Conservation (phyloP, 92 coral and sea anemone species). For the Actinostola sp. region DNA sequence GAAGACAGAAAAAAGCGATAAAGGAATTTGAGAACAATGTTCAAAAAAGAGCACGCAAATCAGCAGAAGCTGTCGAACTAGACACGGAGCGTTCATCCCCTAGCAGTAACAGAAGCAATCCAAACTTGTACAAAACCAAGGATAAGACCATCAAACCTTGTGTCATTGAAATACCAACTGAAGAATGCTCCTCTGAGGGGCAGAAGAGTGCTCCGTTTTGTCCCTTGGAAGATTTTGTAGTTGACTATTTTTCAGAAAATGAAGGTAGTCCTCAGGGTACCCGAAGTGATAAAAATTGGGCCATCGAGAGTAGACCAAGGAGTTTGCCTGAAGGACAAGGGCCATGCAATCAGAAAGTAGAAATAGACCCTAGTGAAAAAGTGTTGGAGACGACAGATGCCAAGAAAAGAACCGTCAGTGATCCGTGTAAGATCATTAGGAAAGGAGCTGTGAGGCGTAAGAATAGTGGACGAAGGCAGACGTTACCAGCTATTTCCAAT, state of each 20-base stretch:
- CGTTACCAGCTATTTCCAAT: neutral
- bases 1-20: slow-evolving; percentile 26
- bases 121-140: neutral
- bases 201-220: neutral
- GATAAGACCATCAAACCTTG: neutral
- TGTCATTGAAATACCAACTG: neutral
- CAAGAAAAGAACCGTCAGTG: neutral
- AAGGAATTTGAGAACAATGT: slow-evolving; percentile 17
- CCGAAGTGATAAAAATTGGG: neutral
- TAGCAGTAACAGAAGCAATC: neutral
- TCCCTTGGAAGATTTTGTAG: too few relatives aligned
- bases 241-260: neutral
- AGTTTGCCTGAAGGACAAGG: neutral
- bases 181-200: neutral
- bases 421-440: neutral
- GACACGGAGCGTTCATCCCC: neutral
- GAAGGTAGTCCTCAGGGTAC: too few relatives aligned
- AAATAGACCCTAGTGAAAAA: too few relatives aligned
- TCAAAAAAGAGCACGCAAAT: neutral
- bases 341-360: too few relatives aligned
- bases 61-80: neutral
- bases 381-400: neutral
- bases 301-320: too few relatives aligned
- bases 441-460: slow-evolving; percentile 25
- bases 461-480: neutral